These are phyloP conservation scores for Mionectes olivaceus DNA, from an alignment of 2,797 vertebrate genomes.

Conservation along the genomic window DNA sequence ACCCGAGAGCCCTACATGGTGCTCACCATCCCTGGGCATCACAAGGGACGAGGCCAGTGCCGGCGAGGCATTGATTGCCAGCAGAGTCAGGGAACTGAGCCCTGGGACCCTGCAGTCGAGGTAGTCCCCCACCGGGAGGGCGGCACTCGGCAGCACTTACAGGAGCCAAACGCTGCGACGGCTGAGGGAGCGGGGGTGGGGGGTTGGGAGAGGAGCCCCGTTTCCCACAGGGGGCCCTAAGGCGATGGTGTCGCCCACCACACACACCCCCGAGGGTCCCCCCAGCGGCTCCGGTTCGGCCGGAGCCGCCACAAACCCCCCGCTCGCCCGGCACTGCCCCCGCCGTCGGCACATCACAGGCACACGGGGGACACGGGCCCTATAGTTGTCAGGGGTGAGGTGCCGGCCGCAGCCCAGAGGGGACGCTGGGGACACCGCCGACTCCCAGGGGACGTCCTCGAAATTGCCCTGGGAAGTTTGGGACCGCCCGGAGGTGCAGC, in stretches of 20 bases:
- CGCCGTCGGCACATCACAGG: not conserved
- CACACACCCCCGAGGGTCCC: not conserved
- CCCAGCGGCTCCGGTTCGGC: not conserved
- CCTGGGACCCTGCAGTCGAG: no score
- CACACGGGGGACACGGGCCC: not conserved
- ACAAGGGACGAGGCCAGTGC: not conserved
- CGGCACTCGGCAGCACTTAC: not conserved
- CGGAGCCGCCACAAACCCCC: not conserved
- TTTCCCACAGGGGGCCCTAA: not conserved
- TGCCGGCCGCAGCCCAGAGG: not conserved
- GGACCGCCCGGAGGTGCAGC: not conserved
- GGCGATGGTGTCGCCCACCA: not conserved
- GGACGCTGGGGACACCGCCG: not conserved
- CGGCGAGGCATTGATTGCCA: not conserved
- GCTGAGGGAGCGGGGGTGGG: not conserved
- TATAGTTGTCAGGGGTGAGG: no score
- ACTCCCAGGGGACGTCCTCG: not conserved
- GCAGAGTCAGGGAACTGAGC: not conserved
- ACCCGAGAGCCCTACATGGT: not conserved
- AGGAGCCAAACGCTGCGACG: not conserved
- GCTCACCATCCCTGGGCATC: not conserved
- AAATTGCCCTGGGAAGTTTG: not conserved
- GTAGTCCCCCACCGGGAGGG: no score
- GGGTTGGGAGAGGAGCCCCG: no score
- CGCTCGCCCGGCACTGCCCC: not conserved